A percentile compares a stretch with the other conserved stretches of the same genome.
phyloP scores from a whole-genome alignment of 2,888 invertebrate genomes.

The Hemaris fuciformis region DNA sequence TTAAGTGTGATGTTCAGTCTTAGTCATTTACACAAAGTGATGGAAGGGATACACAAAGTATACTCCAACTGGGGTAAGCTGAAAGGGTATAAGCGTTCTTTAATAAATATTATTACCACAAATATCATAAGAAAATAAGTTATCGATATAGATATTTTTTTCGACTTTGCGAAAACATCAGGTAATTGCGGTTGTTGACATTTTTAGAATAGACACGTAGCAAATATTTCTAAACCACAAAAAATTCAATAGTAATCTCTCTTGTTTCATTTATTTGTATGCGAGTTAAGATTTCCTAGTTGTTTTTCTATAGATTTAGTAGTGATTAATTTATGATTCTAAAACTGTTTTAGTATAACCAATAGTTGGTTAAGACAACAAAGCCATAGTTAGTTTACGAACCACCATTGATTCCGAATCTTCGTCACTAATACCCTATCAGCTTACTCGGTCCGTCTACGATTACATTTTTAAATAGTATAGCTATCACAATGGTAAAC shows the following conservation, averaged over 20 bases:
- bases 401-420: not conserved
- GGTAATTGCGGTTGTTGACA: too few relatives aligned
- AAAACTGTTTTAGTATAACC: not conserved
- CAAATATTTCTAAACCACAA: too few relatives aligned
- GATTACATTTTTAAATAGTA: slow-evolving; percentile 26
- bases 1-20: slow-evolving; percentile 10
- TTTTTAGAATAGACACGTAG: too few relatives aligned
- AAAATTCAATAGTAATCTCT: too few relatives aligned
- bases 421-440: not conserved
- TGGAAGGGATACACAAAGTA: slow-evolving; percentile 11
- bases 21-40: slow-evolving; percentile 9
- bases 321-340: too few relatives aligned
- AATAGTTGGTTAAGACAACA: not conserved
- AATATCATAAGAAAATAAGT: too few relatives aligned
- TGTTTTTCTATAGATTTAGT: too few relatives aligned
- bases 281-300: too few relatives aligned
- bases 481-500: slow-evolving; percentile 52
- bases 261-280: too few relatives aligned
- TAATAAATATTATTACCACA: not conserved
- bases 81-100: not conserved
- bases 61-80: not conserved
- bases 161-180: too few relatives aligned
- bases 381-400: not conserved
- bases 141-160: too few relatives aligned
- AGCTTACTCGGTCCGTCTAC: slow-evolving; percentile 1